Base-by-base conservation (phyloP, 2,888 invertebrate species). In the Scaptomyza parva region DNA sequence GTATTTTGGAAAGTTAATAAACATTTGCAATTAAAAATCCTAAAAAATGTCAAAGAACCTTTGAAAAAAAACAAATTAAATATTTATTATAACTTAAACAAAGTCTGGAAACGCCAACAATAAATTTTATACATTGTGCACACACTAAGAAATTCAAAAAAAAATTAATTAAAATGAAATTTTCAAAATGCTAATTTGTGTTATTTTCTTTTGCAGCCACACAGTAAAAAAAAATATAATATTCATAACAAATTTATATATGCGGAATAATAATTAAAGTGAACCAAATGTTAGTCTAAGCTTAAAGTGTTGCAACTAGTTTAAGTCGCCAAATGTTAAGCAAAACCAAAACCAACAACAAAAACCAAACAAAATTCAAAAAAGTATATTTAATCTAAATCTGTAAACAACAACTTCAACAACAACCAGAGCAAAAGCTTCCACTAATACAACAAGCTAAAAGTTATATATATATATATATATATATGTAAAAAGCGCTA, bases 231-330 rank as follows among this genome's bases (percentile, higher is more conserved):
- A 47, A 47, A 61, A 48, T 44, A 33, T 52, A 44, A n/a, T 43
- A 48, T 37, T 39, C 40, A 62, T n/a, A n/a, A n/a, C n/a, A 33
- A 44, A 57, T 55, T 45, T 47, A 64, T 3, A 64, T 47, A 58
- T 63, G 59, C 41, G 65, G 52, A 44, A 57, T 47, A 43, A 60
- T 45, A 67, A 63, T 69, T n/a, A 65, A 70, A 78, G 84, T 84
- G 88, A 84, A 88, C 84, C 88, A 88, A 88, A 88, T 78, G 76
- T 78, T 84, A 84, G 76, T 76, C 55, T 86, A 84, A 84, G 84
- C 69, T 60, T 69, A 86, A 86, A 88, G 88, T 84, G 81, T 80
- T 78, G 68, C 1, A 79, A 77, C 68, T 79, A 84, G 83, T 86
- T 75, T 82, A 76, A 72, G 77, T 61, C 59, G 59, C 71, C 45